Conservation (phyloP, 2,113 vertebrate species). For the Pionites leucogaster region DNA sequence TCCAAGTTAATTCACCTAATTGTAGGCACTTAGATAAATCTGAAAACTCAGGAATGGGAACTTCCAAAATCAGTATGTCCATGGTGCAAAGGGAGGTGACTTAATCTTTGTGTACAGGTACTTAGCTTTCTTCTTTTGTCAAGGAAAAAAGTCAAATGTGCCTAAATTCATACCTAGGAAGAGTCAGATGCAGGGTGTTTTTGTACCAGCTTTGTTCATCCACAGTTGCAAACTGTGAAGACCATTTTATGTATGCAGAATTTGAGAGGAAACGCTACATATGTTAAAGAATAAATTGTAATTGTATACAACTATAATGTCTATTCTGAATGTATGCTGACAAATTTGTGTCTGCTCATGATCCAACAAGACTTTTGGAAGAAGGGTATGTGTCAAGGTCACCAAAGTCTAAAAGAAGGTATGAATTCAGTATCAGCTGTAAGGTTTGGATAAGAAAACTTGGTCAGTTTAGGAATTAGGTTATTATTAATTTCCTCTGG, state of each 20-base stretch:
- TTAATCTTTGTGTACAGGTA: not conserved
- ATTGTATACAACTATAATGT: not conserved
- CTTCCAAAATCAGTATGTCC: not conserved
- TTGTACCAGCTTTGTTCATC: not conserved
- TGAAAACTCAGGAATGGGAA: not conserved
- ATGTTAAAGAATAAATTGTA: not conserved
- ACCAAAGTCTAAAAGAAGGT: not conserved
- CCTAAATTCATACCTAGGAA: not conserved
- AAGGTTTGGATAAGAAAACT: not conserved
- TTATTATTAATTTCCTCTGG: constrained; percentile 3
- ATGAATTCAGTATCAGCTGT: not conserved
- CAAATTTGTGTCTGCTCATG: not conserved
- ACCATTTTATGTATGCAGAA: not conserved
- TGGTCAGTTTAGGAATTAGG: not conserved
- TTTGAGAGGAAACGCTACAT: not conserved
- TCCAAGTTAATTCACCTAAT: not conserved
- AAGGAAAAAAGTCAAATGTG: not conserved
- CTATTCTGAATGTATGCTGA: not conserved
- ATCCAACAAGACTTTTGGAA: not conserved
- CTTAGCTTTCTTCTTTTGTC: not conserved
- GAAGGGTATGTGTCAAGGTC: not conserved
- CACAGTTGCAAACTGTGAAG: not conserved
- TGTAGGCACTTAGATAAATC: not conserved
- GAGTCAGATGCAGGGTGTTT: not conserved
- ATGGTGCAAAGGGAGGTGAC: not conserved